Percentiles rank a stretch among this genome's conserved stretches.
These are phyloP conservation scores for Pocota personata DNA, from an alignment of 2,888 invertebrate genomes.

Conservation along the genomic window DNA sequence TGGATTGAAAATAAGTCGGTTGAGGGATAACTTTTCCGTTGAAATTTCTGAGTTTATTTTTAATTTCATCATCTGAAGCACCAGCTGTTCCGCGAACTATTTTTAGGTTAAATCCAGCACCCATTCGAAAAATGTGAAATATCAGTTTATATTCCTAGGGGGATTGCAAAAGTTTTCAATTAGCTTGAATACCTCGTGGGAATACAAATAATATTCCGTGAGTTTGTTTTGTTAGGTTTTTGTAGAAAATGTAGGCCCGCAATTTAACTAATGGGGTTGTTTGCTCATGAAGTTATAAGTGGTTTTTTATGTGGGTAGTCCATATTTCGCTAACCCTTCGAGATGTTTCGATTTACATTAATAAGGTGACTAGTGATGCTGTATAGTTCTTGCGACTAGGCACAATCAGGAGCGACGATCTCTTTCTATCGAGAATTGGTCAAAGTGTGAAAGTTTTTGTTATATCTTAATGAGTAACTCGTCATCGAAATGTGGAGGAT, in stretches of 20 bases:
- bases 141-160: constrained; percentile 39
- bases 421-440: too few relatives aligned
- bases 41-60: background rate
- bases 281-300: background rate
- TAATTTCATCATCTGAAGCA: constrained; percentile 7
- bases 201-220: constrained; percentile 32
- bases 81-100: constrained; percentile 6
- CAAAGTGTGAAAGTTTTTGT: too few relatives aligned
- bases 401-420: background rate
- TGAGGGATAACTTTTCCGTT: background rate
- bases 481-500: too few relatives aligned
- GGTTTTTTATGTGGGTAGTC: background rate
- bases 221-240: background rate
- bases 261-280: background rate
- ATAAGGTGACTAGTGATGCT: background rate
- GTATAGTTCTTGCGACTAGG: background rate
- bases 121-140: background rate
- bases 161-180: constrained; percentile 55
- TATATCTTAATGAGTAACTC: too few relatives aligned
- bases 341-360: background rate
- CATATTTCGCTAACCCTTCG: background rate
- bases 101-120: constrained; percentile 18
- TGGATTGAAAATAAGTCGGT: background rate
- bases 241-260: background rate
- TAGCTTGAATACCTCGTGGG: constrained; percentile 50